Conservation (phyloP, 2,888 invertebrate species). For the Agrotis exclamationis region DNA sequence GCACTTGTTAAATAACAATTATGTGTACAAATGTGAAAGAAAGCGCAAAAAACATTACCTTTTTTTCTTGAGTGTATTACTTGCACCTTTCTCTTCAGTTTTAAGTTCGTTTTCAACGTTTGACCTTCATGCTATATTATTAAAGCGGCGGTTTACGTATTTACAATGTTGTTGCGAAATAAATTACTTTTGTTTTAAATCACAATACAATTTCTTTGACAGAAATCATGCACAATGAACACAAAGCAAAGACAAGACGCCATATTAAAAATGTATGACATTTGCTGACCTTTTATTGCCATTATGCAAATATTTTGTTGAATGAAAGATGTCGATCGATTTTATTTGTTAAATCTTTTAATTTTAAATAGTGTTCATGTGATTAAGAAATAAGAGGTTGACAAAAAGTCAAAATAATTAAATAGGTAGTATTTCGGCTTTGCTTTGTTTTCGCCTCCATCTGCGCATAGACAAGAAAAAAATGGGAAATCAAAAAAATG, state of each 20-base stretch:
- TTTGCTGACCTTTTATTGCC: constrained; percentile 41
- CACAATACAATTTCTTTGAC: constrained; percentile 64
- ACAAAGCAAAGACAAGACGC: constrained; percentile 72
- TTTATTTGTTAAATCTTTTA: background rate
- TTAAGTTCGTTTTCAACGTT: constrained; percentile 43
- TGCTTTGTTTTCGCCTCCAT: background rate
- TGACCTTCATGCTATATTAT: constrained; percentile 66
- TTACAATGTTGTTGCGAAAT: constrained; percentile 57
- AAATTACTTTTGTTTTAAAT: constrained; percentile 54
- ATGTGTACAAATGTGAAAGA: constrained; percentile 52
- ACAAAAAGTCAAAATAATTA: background rate
- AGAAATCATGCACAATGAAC: constrained; percentile 66
- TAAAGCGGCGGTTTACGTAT: constrained; percentile 39
- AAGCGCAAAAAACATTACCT: constrained; percentile 58
- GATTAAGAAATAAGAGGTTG: background rate
- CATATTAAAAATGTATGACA: constrained; percentile 70
- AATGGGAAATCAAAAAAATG: background rate
- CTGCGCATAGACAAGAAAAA: constrained; percentile 28
- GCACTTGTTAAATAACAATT: constrained; percentile 57
- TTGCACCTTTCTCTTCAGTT: constrained; percentile 62
- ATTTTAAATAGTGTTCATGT: background rate
- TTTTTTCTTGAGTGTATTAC: constrained; percentile 33
- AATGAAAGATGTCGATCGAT: background rate
- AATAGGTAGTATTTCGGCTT: background rate
- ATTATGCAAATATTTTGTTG: constrained; percentile 7